A percentile compares a stretch with the other conserved stretches of the same genome.
phyloP scores from a whole-genome alignment of 2,113 vertebrate species.

The Ophthalmolycus amberensis region DNA sequence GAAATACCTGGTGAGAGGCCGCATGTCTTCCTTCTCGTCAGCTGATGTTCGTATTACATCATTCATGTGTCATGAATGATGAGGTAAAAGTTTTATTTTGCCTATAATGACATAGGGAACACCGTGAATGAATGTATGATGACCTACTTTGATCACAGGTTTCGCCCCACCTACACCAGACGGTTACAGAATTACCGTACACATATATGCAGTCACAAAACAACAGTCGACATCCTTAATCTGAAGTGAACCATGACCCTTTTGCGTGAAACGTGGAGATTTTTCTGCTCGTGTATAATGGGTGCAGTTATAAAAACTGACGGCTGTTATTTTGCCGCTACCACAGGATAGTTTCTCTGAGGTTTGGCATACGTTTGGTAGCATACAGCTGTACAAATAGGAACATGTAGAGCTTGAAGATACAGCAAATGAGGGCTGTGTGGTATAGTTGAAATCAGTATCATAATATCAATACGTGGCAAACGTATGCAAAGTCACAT shows the following conservation, averaged over 20 bases:
- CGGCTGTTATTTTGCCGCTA: neutral
- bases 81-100: neutral
- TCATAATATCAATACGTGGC: neutral
- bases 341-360: neutral
- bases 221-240: neutral
- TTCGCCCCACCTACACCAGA: constrained; percentile 8
- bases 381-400: neutral
- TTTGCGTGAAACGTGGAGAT: neutral
- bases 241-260: neutral
- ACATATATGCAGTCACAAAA: constrained; percentile 24
- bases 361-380: neutral
- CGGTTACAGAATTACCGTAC: neutral
- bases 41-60: neutral
- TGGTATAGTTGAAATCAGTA: neutral
- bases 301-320: neutral
- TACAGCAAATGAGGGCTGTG: neutral
- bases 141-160: constrained; percentile 8
- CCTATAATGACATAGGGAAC: neutral
- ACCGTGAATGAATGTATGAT: neutral
- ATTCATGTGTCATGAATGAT: neutral
- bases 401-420: neutral
- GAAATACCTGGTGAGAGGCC: constrained; percentile 29
- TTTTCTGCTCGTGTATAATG: neutral
- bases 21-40: constrained; percentile 2
- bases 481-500: no score